Percentiles rank a stretch among this genome's conserved stretches.
Evolutionary conservation across 2,113 vertebrate species (phyloP).

Genomic region (Hyaena hyaena): DNA sequence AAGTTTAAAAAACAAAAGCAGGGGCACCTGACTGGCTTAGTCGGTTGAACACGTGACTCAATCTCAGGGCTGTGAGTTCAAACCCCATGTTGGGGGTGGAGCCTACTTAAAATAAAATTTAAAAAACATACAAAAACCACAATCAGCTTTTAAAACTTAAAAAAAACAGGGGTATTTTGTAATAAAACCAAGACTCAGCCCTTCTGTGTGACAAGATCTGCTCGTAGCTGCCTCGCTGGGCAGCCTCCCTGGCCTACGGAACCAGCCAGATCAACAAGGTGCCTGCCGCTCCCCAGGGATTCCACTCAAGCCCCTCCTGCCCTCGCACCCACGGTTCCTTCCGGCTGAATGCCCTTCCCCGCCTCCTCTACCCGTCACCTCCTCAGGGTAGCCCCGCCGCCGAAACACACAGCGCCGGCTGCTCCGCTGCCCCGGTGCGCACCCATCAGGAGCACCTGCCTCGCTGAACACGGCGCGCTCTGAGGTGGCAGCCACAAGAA

Average conservation of each 20-base stretch:
- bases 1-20: background rate
- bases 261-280: background rate
- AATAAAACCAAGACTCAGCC: background rate
- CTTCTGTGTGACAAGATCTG: background rate
- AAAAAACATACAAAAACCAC: background rate
- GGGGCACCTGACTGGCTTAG: background rate
- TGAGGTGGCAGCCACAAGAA: background rate
- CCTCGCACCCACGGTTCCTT: background rate
- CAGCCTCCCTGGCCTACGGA: background rate
- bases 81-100: background rate
- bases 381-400: background rate
- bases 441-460: background rate
- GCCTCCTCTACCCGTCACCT: background rate
- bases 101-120: background rate
- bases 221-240: background rate
- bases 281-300: background rate
- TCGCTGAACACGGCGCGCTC: accelerated
- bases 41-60: background rate
- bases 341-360: background rate
- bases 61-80: background rate
- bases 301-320: background rate
- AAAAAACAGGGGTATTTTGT: background rate
- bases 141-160: background rate
- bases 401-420: no score
- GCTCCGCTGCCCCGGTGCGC: background rate